Base-by-base conservation (phyloP, 37 sponge, comb jelly and placozoan genomes). In the Beroe ovata region DNA sequence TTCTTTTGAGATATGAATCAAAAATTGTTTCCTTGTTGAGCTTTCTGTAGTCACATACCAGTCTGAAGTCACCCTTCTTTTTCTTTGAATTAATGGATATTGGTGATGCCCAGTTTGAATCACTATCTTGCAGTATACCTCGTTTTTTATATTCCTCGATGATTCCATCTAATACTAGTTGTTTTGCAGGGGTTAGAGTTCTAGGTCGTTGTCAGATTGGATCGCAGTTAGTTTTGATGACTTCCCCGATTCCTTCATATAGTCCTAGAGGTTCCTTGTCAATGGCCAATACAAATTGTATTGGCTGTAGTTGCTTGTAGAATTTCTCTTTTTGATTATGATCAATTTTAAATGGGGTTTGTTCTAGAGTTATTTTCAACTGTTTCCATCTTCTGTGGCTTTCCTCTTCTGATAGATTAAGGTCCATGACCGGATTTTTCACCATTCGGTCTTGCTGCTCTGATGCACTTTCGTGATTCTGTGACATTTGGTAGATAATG, bases 1-100 rank as follows among this genome's bases (percentile, higher is more conserved):
- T n/a, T n/a, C n/a, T n/a, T n/a, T n/a, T n/a, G n/a, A n/a, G n/a
- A 33, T 94, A 94, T 58, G 93, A 90, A 90, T 94, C 92, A 8
- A 61, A 64, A 22, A 72, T 88, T 16, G 94, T 39, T 22, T 54
- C 64, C 18, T 29, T 35, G 81, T 94, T 92, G 58, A 94, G 71
- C 34, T 64, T 66, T 38, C 92, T 1, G 90, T 91, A 92, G 35
- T 92, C 92, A 21, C 89, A 64, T 29, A 88, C 81, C 20, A 90
- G 37, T 0, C 90, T 33, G 2, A 89, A 0, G 0, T 38, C 39
- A 0, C 90, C 89, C 47, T 94, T 91, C 54, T 91, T 91, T 62
- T 92, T 91, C 0, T 60, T 61, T 6, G 54, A 11, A 0, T 91
- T 91, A 4, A 88, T 0, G 0, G 92, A 90, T 0, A 92, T 84